Conservation (phyloP, 2,113 vertebrate genomes). For the Chamaea fasciata region DNA sequence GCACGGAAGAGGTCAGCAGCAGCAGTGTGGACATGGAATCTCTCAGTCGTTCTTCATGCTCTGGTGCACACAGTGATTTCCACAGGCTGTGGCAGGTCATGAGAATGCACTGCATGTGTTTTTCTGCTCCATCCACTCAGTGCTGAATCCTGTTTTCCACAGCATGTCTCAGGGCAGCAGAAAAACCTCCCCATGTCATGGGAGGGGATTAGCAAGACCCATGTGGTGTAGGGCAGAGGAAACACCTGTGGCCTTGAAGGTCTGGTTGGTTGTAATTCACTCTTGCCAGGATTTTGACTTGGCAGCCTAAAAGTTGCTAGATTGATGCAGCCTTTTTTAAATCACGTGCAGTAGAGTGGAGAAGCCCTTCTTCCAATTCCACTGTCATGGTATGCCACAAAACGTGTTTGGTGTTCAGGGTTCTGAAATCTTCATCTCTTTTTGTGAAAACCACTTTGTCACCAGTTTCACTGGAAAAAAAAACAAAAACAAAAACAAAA, state of each 20-base stretch:
- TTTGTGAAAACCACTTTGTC: background rate
- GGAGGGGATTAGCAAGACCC: background rate
- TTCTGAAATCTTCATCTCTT: background rate
- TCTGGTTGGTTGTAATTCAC: background rate
- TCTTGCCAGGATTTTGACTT: background rate
- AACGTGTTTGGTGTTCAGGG: accelerated
- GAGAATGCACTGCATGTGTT: background rate
- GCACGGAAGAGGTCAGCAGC: background rate
- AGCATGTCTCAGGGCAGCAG: background rate
- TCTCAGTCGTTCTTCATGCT: background rate
- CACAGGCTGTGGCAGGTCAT: background rate
- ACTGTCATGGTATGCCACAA: background rate
- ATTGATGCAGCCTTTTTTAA: background rate
- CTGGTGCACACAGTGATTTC: background rate
- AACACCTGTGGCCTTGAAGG: background rate
- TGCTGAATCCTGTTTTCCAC: background rate
- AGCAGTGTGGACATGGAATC: background rate
- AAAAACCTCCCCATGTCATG: background rate
- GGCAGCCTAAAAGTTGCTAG: background rate
- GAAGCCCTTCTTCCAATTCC: background rate
- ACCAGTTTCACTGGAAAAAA: background rate
- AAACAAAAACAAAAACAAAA: too few relatives aligned
- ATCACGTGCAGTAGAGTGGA: accelerated
- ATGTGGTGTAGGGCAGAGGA: background rate
- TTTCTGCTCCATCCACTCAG: background rate